Base-by-base conservation (phyloP, 2,888 invertebrate genomes). In the Brachyptera risi region DNA sequence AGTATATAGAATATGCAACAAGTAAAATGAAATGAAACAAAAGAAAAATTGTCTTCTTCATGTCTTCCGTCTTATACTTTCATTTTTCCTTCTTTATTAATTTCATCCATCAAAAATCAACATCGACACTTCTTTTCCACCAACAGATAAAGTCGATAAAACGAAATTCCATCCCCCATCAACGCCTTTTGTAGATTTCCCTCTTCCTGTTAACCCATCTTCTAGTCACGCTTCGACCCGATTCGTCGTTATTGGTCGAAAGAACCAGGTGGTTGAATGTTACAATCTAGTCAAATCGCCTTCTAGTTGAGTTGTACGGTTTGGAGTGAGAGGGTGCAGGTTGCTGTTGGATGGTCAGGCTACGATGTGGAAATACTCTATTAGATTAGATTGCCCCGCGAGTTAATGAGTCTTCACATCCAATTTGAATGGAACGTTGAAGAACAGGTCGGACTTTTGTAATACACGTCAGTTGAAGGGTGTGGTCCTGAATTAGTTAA, bases 401-500 rank as follows among this genome's bases (percentile, higher is more conserved):
- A 47, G 47, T 47, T 47, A 47, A 47, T 47, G 47, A 47, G 23
- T 9, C 47, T 21, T 82, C 71, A 21, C 69, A 80, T 49, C 70
- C 47, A 54, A 54, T 54, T 37, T 37, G 31, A 54, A 54, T 54
- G 54, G 54, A 19, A 54, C 19, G 3, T n/a, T n/a, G 54, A 54
- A 54, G n/a, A 19, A 37, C 31, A 54, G 5, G 54, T 26, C 35
- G 19, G 31, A 27, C 35, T 37, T 21, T 54, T n/a, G n/a, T n/a
- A n/a, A n/a, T n/a, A n/a, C n/a, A 15, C 35, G 19, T 37, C 35
- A 54, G 23, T 19, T 37, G 9, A 54, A 42, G 57, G 57, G 26
- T 35, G 57, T 35, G 26, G 57, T 23, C 40, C 23, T 37, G 19
- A n/a, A 40, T 27, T 40, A 21, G 24, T 27, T 57, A 38, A 37